Evolutionary conservation across 1,140 invertebrate genomes (phyloP).

Genomic region (Charaxes varanes): DNA sequence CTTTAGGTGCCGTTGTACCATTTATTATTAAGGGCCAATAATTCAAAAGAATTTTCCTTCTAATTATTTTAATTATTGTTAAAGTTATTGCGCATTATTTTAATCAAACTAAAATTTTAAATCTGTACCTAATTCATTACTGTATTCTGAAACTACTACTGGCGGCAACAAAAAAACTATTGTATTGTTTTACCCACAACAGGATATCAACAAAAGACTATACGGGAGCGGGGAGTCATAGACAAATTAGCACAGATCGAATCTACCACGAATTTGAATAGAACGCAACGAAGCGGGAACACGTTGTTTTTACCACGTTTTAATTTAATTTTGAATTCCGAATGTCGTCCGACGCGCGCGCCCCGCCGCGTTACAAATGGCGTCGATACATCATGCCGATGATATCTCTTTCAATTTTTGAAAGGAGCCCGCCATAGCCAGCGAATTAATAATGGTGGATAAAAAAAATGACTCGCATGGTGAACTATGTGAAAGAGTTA

Average conservation of each 20-base stretch:
- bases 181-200: constrained; percentile 2
- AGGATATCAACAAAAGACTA: too few relatives aligned
- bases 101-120: too few relatives aligned
- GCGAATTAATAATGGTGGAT: constrained; percentile 57
- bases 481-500: constrained; percentile 40
- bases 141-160: too few relatives aligned
- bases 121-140: too few relatives aligned
- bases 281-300: constrained; percentile 48
- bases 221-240: constrained; percentile 40
- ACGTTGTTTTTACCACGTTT: constrained; percentile 67
- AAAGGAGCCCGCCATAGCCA: constrained; percentile 47
- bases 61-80: too few relatives aligned
- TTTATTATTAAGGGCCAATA: too few relatives aligned
- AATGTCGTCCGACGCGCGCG: constrained; percentile 53
- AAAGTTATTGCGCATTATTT: too few relatives aligned
- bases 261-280: constrained; percentile 62
- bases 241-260: constrained; percentile 69
- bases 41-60: too few relatives aligned
- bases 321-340: constrained; percentile 70
- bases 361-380: constrained; percentile 69
- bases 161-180: constrained; percentile 1
- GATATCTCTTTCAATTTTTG: constrained; percentile 72
- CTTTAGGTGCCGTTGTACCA: too few relatives aligned
- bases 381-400: constrained; percentile 67
- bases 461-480: constrained; percentile 40